Conservation (phyloP, 2,888 invertebrate genomes). For the Tipula vernalis region DNA sequence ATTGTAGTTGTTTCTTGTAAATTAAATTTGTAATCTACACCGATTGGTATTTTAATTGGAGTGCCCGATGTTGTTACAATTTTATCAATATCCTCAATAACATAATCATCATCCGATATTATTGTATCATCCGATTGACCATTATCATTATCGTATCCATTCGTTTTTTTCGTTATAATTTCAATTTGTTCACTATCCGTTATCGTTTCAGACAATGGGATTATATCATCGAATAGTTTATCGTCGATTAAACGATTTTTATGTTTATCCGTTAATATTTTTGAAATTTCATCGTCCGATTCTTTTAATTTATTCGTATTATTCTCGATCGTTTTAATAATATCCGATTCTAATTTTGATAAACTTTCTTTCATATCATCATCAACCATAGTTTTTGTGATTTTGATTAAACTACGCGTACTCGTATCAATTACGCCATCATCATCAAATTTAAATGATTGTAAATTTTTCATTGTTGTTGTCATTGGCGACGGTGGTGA, state of each 20-base stretch:
- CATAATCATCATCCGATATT: conserved; percentile 17
- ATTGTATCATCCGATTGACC: conserved; percentile 9
- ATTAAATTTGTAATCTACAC: not conserved
- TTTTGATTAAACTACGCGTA: not conserved
- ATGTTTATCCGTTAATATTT: not conserved
- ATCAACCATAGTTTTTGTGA: conserved; percentile 18
- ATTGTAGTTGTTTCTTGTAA: conserved; percentile 14
- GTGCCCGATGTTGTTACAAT: not conserved
- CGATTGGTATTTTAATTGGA: not conserved
- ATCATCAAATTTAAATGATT: not conserved
- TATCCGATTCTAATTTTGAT: conserved; percentile 33
- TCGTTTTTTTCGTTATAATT: conserved; percentile 10
- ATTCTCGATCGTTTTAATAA: conserved; percentile 35
- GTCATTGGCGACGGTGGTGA: not conserved
- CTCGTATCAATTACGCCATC: conserved; percentile 5
- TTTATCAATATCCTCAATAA: conserved; percentile 16
- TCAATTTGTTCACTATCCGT: conserved; percentile 13
- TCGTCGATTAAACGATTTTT: not conserved
- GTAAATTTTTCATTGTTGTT: not conserved
- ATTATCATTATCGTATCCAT: conserved; percentile 1
- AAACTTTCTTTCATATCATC: conserved; percentile 33
- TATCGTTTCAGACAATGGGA: conserved; percentile 13
- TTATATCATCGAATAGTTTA: conserved; percentile 12
- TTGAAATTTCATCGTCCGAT: conserved; percentile 12
- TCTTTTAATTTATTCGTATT: conserved; percentile 32